Conservation (phyloP, 2,797 vertebrate genomes). For the Aplochiton taeniatus region DNA sequence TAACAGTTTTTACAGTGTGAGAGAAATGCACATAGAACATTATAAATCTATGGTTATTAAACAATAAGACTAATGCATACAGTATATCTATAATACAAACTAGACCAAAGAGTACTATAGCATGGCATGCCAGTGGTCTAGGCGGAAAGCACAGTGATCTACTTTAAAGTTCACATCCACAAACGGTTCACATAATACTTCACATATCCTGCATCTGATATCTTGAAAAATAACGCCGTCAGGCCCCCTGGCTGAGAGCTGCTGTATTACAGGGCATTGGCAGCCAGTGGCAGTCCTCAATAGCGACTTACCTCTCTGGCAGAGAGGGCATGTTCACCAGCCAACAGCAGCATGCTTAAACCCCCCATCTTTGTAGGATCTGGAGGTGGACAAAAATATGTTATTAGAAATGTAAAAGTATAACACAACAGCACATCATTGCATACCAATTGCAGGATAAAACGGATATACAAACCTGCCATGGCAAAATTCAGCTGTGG, state of each 20-base stretch:
- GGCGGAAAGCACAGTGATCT: too few relatives aligned
- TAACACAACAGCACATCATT: too few relatives aligned
- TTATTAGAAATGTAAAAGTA: too few relatives aligned
- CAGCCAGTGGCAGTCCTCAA: constrained; percentile 1
- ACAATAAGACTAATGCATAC: not conserved
- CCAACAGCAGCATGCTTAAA: constrained; percentile 96
- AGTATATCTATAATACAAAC: not conserved
- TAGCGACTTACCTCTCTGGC: constrained; percentile 85
- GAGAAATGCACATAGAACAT: too few relatives aligned
- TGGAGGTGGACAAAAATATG: constrained; percentile 45
- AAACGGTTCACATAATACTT: not conserved
- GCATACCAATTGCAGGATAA: too few relatives aligned
- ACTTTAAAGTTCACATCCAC: constrained; percentile 18
- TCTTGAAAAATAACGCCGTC: constrained; percentile 10
- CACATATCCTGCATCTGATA: constrained; percentile 18
- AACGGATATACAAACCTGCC: constrained; percentile 82
- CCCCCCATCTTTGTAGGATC: constrained; percentile 98
- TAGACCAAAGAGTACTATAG: not conserved
- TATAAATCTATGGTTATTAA: not conserved
- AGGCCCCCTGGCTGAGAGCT: constrained; percentile 22
- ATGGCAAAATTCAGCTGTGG: constrained; percentile 97
- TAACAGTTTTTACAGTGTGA: too few relatives aligned
- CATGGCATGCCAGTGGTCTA: not conserved
- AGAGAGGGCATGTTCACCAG: constrained; percentile 93
- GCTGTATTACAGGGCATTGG: constrained; percentile 14